Evolutionary conservation across 2,113 vertebrate species (phyloP), one percentile per base, ranked within the genome.

Genomic region (Pachycephala philippinensis): DNA sequence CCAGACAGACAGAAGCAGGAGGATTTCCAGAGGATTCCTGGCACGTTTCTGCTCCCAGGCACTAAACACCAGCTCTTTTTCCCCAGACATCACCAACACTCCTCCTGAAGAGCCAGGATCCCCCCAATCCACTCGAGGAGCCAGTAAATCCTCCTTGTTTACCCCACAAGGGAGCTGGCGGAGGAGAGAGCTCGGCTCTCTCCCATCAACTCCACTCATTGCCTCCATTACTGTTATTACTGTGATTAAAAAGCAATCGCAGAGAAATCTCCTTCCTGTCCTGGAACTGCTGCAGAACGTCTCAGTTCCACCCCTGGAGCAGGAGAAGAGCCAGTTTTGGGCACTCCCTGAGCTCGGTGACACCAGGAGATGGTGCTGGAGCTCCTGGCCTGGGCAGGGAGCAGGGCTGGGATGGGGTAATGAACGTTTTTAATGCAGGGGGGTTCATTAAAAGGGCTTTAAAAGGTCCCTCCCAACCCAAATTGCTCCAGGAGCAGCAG

Each of bases 161-260:
- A 82, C 59, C 21, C 80, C 49, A 57, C 52, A 31, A 15, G 84
- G 74, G 63, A 90, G 65, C 44, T 13, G 12, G 22, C 44, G 63
- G 72, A 20, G 60, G 47, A 78, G 49, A 78, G 75, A 68, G 59
- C 59, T 31, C 37, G 56, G 87, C 94, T 95, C 91, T 31, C 60
- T 70, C 66, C 50, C 83, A 75, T 92, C 95, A 89, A 49, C 90
- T 93, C 90, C 37, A 31, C 94, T 56, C 11, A 26, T 42, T 56
- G 76, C 72, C 54, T 96, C 82, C 84, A 71, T 95, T 92, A 89
- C 69, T 9, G 26, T 89, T 92, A 90, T 97, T 96, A 92, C 96
- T 83, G 93, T 91, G 95, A 95, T 96, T 93, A 97, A 94, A 95
- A 96, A 97, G 94, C 94, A 95, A 91, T 93, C 85, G 86, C 50